Conservation (phyloP, 2,797 vertebrate genomes). For the Odontamblyopus lacepedii region DNA sequence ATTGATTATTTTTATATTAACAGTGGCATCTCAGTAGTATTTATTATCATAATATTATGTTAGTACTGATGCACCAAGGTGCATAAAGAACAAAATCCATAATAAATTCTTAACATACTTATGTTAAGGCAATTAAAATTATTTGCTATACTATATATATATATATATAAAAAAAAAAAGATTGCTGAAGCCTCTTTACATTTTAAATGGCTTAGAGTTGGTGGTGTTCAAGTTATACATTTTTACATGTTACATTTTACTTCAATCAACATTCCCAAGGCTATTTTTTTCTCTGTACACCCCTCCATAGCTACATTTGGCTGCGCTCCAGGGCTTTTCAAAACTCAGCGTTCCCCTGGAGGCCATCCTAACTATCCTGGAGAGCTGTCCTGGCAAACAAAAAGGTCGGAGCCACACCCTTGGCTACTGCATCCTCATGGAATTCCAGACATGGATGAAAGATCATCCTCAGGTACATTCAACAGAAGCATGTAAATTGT, state of each 20-base stretch:
- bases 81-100: too few relatives aligned
- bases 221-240: background rate
- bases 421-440: conserved; percentile 62
- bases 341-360: conserved; percentile 69
- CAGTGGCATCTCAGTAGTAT: background rate
- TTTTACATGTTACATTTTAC: conserved; percentile 4
- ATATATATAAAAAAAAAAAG: too few relatives aligned
- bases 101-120: too few relatives aligned
- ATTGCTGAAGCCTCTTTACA: background rate
- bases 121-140: too few relatives aligned
- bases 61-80: too few relatives aligned
- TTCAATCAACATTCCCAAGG: conserved; percentile 11
- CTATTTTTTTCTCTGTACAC: conserved; percentile 6
- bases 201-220: background rate
- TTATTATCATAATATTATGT: too few relatives aligned
- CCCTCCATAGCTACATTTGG: conserved; percentile 59
- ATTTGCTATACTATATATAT: background rate
- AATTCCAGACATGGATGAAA: conserved; percentile 75
- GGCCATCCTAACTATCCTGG: conserved; percentile 70
- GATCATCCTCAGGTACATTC: conserved; percentile 59
- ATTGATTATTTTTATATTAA: too few relatives aligned
- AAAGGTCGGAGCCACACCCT: conserved; percentile 67
- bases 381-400: conserved; percentile 67
- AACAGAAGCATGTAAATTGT: background rate
- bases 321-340: conserved; percentile 68